Evolutionary conservation across 2,888 invertebrate species (phyloP), one percentile per base, ranked within the genome.

Genomic region (Sclerodermus sp.): DNA sequence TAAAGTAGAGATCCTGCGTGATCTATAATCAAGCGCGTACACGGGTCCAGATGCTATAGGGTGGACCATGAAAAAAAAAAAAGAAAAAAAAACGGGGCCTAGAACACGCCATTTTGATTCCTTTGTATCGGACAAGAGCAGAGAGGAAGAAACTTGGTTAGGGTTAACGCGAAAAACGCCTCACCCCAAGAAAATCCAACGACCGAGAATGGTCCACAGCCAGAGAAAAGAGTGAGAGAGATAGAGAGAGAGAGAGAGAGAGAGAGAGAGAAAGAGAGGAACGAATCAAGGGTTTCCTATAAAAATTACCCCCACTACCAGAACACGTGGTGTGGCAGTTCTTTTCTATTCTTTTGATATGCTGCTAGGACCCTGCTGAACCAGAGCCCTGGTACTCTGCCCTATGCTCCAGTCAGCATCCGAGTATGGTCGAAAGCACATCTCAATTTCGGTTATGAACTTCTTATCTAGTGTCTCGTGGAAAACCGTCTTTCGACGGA

Each of bases 331-430:
- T 37, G 42, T 39, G 38, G 43, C 31, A 52, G 74, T 72, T 66
- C 73, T 73, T 71, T 74, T 76, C 75, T 71, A 76, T 77, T 77
- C 77, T 72, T 74, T 66, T 74, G 74, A 76, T 76, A 74, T 74
- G 72, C 74, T 71, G 71, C 63, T 66, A 70, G 67, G 72, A 60
- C 62, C 67, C 65, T 57, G n/a, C n/a, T n/a, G 55, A 58, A 55
- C 50, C 57, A 50, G n/a, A n/a, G 56, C 59, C 55, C 56, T 56
- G 47, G 48, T 49, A 55, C 51, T 47, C 47, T 42, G n/a, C 56
- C 58, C 48, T 47, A 57, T 57, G 51, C 64, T 63, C 67, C 76
- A 77, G 77, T 77, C 76, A 73, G 69, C 74, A 71, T 74, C 71
- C 72, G 70, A 72, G 68, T 76, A 76, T 76, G 76, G 70, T 71